Evolutionary conservation across 2,888 invertebrate species (phyloP).

Genomic region (Eilema griseolum): DNA sequence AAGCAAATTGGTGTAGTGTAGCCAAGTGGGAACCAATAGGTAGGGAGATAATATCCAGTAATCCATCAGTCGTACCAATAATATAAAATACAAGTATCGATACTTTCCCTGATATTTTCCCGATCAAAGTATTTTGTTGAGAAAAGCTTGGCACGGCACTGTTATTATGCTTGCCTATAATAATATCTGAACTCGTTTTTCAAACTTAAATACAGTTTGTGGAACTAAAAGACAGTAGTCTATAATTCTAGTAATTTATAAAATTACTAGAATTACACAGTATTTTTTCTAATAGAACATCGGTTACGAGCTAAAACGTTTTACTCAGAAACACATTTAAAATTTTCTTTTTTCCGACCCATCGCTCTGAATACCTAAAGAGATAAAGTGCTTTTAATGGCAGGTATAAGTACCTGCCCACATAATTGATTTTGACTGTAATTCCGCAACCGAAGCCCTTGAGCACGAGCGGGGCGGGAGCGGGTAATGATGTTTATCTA

Average conservation of each 20-base stretch:
- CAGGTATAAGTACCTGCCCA: constrained; percentile 53
- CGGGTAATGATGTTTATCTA: constrained; percentile 16
- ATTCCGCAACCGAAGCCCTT: constrained; percentile 48
- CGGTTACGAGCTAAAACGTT: constrained; percentile 35
- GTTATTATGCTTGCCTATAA: neutral
- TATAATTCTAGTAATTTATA: neutral
- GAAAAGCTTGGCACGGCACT: neutral
- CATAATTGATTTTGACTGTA: constrained; percentile 61
- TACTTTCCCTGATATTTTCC: too few relatives aligned
- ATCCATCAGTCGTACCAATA: neutral
- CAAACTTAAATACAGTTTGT: neutral
- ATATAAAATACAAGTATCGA: neutral
- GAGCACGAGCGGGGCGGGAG: constrained; percentile 46
- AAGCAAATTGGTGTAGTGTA: neutral
- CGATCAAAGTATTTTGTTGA: neutral
- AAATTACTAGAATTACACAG: constrained; percentile 12
- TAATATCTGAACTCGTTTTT: neutral
- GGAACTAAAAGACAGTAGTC: neutral
- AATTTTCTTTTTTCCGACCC: constrained; percentile 48
- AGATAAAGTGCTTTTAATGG: constrained; percentile 59
- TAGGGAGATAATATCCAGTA: neutral
- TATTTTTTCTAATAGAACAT: constrained; percentile 24
- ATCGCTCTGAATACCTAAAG: constrained; percentile 51
- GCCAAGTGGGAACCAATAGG: neutral
- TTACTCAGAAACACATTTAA: constrained; percentile 42